These are phyloP conservation scores for Phoebastria nigripes DNA, from an alignment of 2,797 vertebrate species.

Conservation along the genomic window DNA sequence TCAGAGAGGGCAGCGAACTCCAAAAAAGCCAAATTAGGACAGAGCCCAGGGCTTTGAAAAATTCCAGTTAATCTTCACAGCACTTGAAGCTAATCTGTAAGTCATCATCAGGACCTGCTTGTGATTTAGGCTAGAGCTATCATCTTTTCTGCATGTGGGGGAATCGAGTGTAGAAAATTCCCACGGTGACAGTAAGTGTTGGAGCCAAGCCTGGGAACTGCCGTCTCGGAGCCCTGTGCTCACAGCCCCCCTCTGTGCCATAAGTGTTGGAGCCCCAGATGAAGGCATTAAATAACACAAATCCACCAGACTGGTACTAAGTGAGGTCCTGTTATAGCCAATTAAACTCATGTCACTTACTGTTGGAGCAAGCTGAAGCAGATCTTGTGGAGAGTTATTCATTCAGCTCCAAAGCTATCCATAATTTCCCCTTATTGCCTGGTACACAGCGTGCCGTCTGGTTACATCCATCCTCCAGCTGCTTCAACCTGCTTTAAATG, in stretches of 20 bases:
- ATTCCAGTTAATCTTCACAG: background rate
- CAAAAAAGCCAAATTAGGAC: background rate
- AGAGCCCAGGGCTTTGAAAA: background rate
- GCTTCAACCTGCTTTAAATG: background rate
- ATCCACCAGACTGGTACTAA: background rate
- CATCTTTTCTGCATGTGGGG: background rate
- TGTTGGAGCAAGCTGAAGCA: background rate
- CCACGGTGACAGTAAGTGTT: background rate
- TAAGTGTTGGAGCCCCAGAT: background rate
- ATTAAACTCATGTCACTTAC: background rate
- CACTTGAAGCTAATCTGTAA: background rate
- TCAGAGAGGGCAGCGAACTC: background rate
- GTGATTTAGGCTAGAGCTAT: background rate
- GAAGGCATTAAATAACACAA: background rate
- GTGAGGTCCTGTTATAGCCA: background rate
- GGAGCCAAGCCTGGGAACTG: background rate
- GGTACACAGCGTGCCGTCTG: background rate
- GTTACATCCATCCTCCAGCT: background rate
- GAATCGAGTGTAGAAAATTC: background rate
- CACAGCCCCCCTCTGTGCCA: fast-evolving
- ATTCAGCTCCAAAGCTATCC: background rate
- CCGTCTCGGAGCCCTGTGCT: background rate
- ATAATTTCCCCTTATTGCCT: background rate
- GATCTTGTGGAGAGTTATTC: background rate
- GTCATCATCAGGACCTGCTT: background rate